These are phyloP conservation scores for Eriosoma lanigerum DNA, from an alignment of 1,140 invertebrate genomes.

Conservation along the genomic window DNA sequence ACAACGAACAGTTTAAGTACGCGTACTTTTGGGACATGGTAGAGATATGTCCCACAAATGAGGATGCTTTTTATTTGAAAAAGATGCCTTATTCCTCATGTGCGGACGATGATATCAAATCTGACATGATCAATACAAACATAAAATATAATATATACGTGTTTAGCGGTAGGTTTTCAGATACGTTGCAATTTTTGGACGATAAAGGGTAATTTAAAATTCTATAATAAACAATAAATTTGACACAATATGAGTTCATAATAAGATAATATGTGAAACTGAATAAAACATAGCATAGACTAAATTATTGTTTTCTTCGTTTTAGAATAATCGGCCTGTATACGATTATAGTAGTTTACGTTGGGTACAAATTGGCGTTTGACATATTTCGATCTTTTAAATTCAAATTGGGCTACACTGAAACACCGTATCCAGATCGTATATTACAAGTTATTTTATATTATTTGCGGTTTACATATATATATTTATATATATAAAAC, in stretches of 20 bases:
- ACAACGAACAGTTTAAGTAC: not conserved
- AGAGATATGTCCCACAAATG: not conserved
- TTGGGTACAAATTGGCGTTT: constrained; percentile 29
- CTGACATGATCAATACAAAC: not conserved
- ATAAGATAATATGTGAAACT: no score
- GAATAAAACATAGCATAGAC: not conserved
- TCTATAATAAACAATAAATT: no score
- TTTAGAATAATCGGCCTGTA: constrained; percentile 26
- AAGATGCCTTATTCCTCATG: constrained; percentile 28
- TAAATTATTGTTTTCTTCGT: not conserved
- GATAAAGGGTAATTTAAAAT: not conserved
- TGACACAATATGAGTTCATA: no score
- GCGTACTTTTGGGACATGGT: not conserved
- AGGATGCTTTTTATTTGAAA: not conserved
- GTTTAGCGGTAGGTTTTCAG: constrained; percentile 18
- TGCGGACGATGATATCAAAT: not conserved
- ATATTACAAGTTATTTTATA: constrained; percentile 26
- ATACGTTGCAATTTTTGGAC: not conserved
- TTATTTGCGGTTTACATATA: not conserved
- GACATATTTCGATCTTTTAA: constrained; percentile 37
- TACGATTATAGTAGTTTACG: constrained; percentile 10
- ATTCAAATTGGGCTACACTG: constrained; percentile 26
- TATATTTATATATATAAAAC: not conserved
- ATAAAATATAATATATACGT: constrained; percentile 17
- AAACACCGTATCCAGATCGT: constrained; percentile 35